A percentile compares a stretch with the other conserved stretches of the same genome.
Evolutionary conservation across 2,113 vertebrate genomes (phyloP).

Genomic region (Embiotoca jacksoni): DNA sequence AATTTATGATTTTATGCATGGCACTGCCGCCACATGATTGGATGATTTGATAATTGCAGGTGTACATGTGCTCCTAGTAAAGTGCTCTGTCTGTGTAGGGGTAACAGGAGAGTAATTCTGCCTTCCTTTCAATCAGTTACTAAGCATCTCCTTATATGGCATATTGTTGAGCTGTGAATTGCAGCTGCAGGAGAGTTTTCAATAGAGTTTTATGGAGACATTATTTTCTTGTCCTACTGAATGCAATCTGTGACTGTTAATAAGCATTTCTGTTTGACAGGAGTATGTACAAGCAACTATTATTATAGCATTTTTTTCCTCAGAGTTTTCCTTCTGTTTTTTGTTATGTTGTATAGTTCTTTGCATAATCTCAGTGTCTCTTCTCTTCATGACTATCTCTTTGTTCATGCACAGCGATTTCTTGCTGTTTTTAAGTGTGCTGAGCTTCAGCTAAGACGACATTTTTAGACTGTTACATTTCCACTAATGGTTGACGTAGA

Average conservation of each 20-base stretch:
- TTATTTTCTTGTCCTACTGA: background rate
- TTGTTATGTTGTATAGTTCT: slow-evolving; percentile 13
- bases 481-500: background rate
- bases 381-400: slow-evolving; percentile 18
- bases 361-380: slow-evolving; percentile 11
- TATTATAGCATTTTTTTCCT: background rate
- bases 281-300: slow-evolving; percentile 6
- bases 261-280: slow-evolving; percentile 28
- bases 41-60: slow-evolving; percentile 24
- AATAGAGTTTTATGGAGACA: no score
- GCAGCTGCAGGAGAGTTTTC: background rate
- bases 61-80: slow-evolving; percentile 17
- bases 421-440: no score
- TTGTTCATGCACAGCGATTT: background rate
- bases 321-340: background rate
- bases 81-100: background rate
- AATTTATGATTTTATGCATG: background rate
- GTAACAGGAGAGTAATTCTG: background rate
- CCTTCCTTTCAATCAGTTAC: slow-evolving; percentile 19
- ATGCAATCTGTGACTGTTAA: background rate
- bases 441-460: background rate
- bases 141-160: background rate
- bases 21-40: background rate
- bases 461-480: slow-evolving; percentile 2
- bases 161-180: slow-evolving; percentile 4